Evolutionary conservation across 2,797 vertebrate species (phyloP), one percentile per base, ranked within the genome.

Genomic region (Micrastur ruficollis): DNA sequence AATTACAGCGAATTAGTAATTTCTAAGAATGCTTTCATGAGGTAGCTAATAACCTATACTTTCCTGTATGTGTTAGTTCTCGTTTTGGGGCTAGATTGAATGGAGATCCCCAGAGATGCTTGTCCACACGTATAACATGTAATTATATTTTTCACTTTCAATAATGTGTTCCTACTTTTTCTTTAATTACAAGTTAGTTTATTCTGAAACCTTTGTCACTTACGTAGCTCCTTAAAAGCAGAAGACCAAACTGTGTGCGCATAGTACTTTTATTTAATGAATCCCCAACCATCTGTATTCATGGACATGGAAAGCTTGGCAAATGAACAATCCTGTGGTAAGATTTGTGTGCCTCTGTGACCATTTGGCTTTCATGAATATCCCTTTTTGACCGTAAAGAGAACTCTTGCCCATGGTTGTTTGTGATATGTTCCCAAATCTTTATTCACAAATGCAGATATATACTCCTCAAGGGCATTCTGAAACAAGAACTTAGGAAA

Each of bases 401-500:
- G 83, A 93, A 53, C 49, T 34, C 73, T 87, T 80, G 50, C 73
- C 88, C 63, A 18, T 86, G 55, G 82, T 14, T 93, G 70, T 14
- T 83, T 89, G 85, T 63, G 70, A 86, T 83, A 42, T 9, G 6
- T 94, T 87, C 82, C 62, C 65, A 23, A 38, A 82, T 66, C 89
- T 96, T 94, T 93, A 82, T 90, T 90, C 90, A 72, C 78, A 95
- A 90, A 89, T 79, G 76, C 40, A 89, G 76, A 93, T 93, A 96
- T 84, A 89, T 11, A 19, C 11, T 66, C 40, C 92, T 86, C 81
- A 32, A 93, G 79, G 93, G 81, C 61, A 34, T 53, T 82, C 20
- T 67, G 67, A 91, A 95, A 82, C 0, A 44, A 78, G 71, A 85
- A 73, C 8, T 42, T 13, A 23, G 66, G 62, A 86, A 65, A 84